phyloP scores from a whole-genome alignment of 2,888 invertebrate genomes.

The Aquatica leii region DNA sequence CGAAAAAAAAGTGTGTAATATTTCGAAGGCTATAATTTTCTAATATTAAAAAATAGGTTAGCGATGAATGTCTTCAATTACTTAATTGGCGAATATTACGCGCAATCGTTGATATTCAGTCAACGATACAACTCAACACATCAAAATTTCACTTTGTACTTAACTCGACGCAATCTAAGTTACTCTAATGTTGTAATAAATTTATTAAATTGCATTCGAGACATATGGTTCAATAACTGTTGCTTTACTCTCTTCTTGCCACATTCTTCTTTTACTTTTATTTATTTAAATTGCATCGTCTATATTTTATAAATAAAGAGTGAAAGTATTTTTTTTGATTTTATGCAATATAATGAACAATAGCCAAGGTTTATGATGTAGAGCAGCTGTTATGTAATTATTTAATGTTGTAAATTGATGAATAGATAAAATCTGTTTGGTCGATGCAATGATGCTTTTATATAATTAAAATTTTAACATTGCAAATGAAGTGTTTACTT shows the following conservation, averaged over 20 bases:
- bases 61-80: neutral
- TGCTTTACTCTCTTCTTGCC: no score
- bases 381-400: neutral
- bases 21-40: no score
- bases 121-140: no score
- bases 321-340: neutral
- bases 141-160: no score
- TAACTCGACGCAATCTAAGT: no score
- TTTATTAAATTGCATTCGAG: no score
- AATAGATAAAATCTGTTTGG: conserved; percentile 1
- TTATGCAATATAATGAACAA: neutral
- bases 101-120: no score
- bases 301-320: neutral
- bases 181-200: no score
- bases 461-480: neutral
- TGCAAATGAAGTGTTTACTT: no score
- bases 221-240: no score
- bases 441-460: neutral
- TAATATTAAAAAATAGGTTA: no score
- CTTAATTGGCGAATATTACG: neutral
- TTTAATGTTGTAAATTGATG: neutral
- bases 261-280: neutral
- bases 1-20: no score
- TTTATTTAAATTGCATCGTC: neutral
- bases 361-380: neutral